Base-by-base conservation (phyloP, 2,888 invertebrate genomes). In the Acanthoscelides obtectus region DNA sequence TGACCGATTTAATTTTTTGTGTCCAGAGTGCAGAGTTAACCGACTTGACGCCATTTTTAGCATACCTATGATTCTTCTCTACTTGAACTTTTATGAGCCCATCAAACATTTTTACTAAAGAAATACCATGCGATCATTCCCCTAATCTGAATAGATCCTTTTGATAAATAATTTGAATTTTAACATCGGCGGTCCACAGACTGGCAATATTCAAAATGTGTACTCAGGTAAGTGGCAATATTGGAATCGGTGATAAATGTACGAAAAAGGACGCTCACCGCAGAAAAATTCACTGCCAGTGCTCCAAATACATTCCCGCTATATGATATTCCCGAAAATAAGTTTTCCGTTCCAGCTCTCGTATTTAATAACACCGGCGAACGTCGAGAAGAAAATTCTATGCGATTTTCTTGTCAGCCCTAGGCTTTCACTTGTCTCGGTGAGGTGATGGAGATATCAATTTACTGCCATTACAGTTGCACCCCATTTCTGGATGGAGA, bases 371-470 rank as follows among this genome's bases (percentile, higher is more conserved):
- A 45, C 45, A 45, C 45, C 45, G 45, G 12, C 45, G 45, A 45
- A 45, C 45, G 45, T 45, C 25, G 20, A 22, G 64, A 20, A 21
- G 69, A 22, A 64, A 69, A 65, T 72, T 70, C 68, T 45, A 67
- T 66, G 70, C 64, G 72, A 72, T 67, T 67, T 68, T 67, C 68
- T 68, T 70, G 72, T 70, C 72, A 70, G 69, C 72, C 72, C 27
- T 66, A 68, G 72, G 72, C 72, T 70, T 72, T 63, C 70, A 68
- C 70, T 70, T 72, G 72, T 72, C 72, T 72, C 68, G 66, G 27
- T 19, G 63, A 22, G 70, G 69, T 69, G 66, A 64, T 66, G 68
- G 68, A 68, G 70, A 72, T 72, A 72, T 72, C 72, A 70, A 70
- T 72, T 72, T 72, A 70, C 72, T 22, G 70, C 67, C 25, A 45